Evolutionary conservation across 2,113 vertebrate genomes (phyloP), one percentile per base, ranked within the genome.

Genomic region (Podiceps cristatus): DNA sequence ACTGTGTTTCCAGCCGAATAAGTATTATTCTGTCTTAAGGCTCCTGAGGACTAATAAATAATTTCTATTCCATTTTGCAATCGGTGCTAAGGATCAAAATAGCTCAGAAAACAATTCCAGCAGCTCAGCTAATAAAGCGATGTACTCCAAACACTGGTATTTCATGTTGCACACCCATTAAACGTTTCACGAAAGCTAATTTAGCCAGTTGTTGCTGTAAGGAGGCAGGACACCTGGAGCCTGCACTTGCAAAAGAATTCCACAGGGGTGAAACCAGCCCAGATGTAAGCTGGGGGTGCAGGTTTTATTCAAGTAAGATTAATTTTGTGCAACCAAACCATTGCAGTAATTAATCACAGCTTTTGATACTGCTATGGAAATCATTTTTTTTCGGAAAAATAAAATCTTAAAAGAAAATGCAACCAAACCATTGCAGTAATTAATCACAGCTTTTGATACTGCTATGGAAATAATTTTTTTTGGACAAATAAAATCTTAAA

Each of bases 61-160:
- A 79, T 82, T 89, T 91, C 91, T 14, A 1, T 81, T 91, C 56
- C 68, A 18, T 69, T 93, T 40, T 3, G 12, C 52, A 81, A 85
- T 78, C 11, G 0, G 16, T 59, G 69, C 44, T 55, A 87, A 87
- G 84, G 86, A 96, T 86, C 68, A 75, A 8, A 42, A 47, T 14
- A 71, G 95, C 86, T 93, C 68, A 74, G 89, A 67, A 74, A 94
- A 77, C 86, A 95, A 96, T 85, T 75, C 89, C 73, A 59, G 80
- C 73, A 91, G 91, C 76, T 94, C 89, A 72, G 73, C 91, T 94
- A 94, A 94, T 93, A 93, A 91, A 96, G 76, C 80, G 27, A 13
- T n/a, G 47, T 2, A 16, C 80, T 63, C 80, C 79, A 91, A 91
- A 78, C 56, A 24, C 80, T 35, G 73, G 23, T 83, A 71, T 29